Evolutionary conservation across 2,888 invertebrate genomes (phyloP), one percentile per base, ranked within the genome.

Genomic region (Phyllotreta striolata): DNA sequence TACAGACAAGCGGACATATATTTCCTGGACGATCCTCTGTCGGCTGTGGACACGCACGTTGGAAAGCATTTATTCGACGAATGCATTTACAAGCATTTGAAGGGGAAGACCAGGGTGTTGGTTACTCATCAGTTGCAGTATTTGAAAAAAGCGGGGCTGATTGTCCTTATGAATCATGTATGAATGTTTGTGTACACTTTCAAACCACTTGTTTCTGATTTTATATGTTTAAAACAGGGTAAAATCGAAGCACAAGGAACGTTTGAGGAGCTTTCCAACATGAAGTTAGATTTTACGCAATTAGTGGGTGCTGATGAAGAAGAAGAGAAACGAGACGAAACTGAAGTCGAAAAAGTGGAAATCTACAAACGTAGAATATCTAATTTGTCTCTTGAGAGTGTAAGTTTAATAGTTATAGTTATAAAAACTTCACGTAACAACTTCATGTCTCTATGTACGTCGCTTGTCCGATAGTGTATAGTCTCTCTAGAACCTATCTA

Each of bases 11-110:
- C 92, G 38, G 87, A 90, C 72, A 85, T 93, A 62, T 92, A 91
- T 75, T 80, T 93, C 5, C 78, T 93, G 43, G 93, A 93, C 76
- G 92, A 93, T 81, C 92, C 92, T 0, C 78, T 93, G 2, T 90
- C 90, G 62, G 92, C 92, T 0, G 92, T 93, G 0, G 93, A 93
- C 78, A 85, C 90, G 0, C 87, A 88, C 66, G 92, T 93, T n/a
- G 89, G 90, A 0, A 85, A 87, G 63, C 89, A 90, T 78, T 81
- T 93, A 7, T 92, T 92, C 74, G 86, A 91, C 55, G 85, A 90
- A 80, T 92, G 91, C 52, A 88, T 92, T 54, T 80, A 82, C 5
- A 80, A 82, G 7, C 81, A 83, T 61, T 79, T 90, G 64, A 80
- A 79, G 55, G 78, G 83, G 6, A 88, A 88, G 77, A 87, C 88